Evolutionary conservation across 2,888 invertebrate species (phyloP).

Genomic region (Rhyacophila evoluta): DNA sequence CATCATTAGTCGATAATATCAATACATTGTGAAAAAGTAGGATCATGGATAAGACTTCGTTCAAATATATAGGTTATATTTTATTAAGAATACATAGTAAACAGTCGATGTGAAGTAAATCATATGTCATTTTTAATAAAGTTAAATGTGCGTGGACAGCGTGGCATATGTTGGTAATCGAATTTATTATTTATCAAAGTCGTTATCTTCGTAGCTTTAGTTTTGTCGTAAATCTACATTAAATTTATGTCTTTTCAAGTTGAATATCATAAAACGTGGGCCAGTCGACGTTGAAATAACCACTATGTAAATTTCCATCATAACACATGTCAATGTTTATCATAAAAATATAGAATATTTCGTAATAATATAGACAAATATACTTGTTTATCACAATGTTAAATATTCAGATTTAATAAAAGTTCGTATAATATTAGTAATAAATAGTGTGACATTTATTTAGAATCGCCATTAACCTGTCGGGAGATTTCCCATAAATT

Average conservation of each 20-base stretch:
- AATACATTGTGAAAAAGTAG: no score
- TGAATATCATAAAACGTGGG: constrained; percentile 34
- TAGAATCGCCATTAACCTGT: neutral
- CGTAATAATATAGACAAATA: neutral
- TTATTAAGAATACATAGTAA: no score
- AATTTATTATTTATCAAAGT: constrained; percentile 11
- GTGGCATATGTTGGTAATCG: neutral
- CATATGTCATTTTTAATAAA: neutral
- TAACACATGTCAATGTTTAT: constrained; percentile 33
- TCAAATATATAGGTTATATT: no score
- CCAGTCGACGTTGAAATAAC: constrained; percentile 17
- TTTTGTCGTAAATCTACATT: constrained; percentile 33
- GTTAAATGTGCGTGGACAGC: neutral
- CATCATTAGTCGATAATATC: no score
- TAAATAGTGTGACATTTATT: constrained; percentile 19
- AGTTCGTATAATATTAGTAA: neutral
- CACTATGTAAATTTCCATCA: constrained; percentile 32
- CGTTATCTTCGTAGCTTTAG: constrained; percentile 28
- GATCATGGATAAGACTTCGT: no score
- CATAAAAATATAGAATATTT: constrained; percentile 40
- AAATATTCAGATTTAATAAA: constrained; percentile 1
- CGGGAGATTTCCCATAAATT: neutral
- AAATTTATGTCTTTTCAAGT: constrained; percentile 31
- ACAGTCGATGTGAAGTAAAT: no score
- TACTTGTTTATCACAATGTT: constrained; percentile 8